phyloP scores from a whole-genome alignment of 35 echinoderm and acorn worm species.

The Apostichopus parvimensis region DNA sequence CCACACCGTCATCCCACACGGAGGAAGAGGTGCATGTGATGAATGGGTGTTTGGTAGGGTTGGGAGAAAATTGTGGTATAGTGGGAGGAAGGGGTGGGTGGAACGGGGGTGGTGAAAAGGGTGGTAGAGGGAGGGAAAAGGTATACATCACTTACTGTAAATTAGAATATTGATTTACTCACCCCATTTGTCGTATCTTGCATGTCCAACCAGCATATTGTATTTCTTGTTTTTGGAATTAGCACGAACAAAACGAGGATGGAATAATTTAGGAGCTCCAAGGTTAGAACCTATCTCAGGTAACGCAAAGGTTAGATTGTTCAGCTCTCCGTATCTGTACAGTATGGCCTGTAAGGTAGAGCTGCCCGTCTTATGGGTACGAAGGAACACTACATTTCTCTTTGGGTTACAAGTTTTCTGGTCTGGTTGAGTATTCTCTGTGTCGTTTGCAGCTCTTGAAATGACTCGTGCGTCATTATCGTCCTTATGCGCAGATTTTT shows the following conservation, averaged over 20 bases:
- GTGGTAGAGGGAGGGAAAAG: too few relatives aligned
- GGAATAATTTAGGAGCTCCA: slow-evolving; percentile 7
- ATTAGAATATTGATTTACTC: background rate
- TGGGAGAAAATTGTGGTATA: too few relatives aligned
- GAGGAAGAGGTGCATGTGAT: too few relatives aligned
- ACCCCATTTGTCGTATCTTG: background rate
- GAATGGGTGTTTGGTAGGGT: too few relatives aligned
- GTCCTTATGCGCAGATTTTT: too few relatives aligned
- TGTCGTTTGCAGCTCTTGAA: background rate
- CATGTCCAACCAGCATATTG: slow-evolving; percentile 16
- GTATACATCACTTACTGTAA: too few relatives aligned
- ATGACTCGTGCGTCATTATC: too few relatives aligned
- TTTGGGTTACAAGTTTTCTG: slow-evolving; percentile 11
- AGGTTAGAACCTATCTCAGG: slow-evolving; percentile 16
- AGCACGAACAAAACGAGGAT: slow-evolving; percentile 13
- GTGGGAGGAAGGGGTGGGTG: too few relatives aligned
- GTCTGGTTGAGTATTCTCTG: background rate
- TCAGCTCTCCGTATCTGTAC: background rate
- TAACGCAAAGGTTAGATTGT: slow-evolving; percentile 20
- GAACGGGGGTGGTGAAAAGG: too few relatives aligned
- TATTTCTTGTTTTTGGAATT: slow-evolving; percentile 13
- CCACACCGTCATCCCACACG: too few relatives aligned
- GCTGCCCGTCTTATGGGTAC: slow-evolving; percentile 37
- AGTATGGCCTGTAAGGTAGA: slow-evolving; percentile 19
- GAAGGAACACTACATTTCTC: slow-evolving; percentile 14